These are phyloP conservation scores for Myrmophylax atrothorax DNA, from an alignment of 2,113 vertebrate species.

Conservation along the genomic window DNA sequence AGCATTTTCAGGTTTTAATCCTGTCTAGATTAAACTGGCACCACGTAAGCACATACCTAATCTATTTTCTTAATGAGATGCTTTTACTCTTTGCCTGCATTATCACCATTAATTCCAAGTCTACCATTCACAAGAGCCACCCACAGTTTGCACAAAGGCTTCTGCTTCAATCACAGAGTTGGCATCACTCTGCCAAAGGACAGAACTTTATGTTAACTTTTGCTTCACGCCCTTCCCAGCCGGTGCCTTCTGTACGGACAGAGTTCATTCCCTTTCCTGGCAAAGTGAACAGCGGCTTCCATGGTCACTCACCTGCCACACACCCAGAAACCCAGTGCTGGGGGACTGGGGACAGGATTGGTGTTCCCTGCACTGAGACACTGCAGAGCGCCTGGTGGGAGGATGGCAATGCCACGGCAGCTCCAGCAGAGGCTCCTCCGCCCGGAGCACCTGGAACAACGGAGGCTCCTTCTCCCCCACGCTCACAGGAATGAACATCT, in stretches of 20 bases:
- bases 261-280: not conserved
- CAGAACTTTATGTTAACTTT: not conserved
- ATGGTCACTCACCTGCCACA: not conserved
- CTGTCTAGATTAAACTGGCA: not conserved
- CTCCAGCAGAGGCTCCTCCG: not conserved
- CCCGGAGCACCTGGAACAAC: not conserved
- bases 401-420: not conserved
- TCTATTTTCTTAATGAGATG: conserved; percentile 13
- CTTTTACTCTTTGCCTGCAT: not conserved
- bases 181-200: not conserved
- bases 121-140: not conserved
- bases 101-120: not conserved
- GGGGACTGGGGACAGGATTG: not conserved
- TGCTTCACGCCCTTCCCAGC: not conserved
- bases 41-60: not conserved
- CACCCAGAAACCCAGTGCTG: not conserved
- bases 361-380: not conserved
- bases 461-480: not conserved
- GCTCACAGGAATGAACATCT: not conserved
- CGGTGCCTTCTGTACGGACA: not conserved
- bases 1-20: conserved; percentile 8
- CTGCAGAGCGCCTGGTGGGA: not conserved
- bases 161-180: not conserved
- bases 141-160: not conserved
- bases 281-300: not conserved